Evolutionary conservation across 2,113 vertebrate genomes (phyloP).

Genomic region (Sinocyclocheilus anshuiensis): DNA sequence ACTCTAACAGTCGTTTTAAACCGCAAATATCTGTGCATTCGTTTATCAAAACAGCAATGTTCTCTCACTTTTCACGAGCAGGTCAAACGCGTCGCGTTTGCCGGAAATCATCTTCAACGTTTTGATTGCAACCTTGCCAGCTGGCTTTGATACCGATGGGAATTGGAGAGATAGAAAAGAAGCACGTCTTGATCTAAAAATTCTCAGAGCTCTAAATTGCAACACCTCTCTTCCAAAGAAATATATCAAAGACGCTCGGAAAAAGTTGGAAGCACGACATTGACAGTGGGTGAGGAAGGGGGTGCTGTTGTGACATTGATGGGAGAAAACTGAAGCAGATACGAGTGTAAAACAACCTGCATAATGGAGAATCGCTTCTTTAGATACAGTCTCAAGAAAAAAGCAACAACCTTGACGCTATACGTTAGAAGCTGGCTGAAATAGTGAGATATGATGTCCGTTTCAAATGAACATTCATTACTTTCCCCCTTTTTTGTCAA

Average conservation of each 20-base stretch:
- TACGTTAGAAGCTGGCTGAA: constrained; percentile 7
- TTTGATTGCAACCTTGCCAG: constrained; percentile 25
- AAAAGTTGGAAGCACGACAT: constrained; percentile 24
- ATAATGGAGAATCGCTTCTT: constrained; percentile 40
- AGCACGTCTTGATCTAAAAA: neutral
- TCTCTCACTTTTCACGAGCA: neutral
- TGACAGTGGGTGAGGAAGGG: constrained; percentile 25
- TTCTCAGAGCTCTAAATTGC: constrained; percentile 36
- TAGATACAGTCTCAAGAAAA: constrained; percentile 55
- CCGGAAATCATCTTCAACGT: constrained; percentile 2
- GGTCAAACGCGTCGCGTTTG: neutral
- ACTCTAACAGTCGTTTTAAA: neutral
- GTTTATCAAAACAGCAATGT: neutral
- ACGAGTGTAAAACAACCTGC: constrained; percentile 47
- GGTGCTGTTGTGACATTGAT: constrained; percentile 45
- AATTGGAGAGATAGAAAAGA: neutral
- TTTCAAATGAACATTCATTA: neutral
- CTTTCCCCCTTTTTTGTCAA: neutral
- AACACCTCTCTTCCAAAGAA: constrained; percentile 33
- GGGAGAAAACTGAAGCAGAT: constrained; percentile 50
- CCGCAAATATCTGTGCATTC: neutral
- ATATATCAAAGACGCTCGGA: constrained; percentile 26
- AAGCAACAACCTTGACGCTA: constrained; percentile 29
- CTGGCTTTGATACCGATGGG: constrained; percentile 14
- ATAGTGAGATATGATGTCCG: neutral